phyloP scores from a whole-genome alignment of 2,888 invertebrate species.

The Idaea straminata region DNA sequence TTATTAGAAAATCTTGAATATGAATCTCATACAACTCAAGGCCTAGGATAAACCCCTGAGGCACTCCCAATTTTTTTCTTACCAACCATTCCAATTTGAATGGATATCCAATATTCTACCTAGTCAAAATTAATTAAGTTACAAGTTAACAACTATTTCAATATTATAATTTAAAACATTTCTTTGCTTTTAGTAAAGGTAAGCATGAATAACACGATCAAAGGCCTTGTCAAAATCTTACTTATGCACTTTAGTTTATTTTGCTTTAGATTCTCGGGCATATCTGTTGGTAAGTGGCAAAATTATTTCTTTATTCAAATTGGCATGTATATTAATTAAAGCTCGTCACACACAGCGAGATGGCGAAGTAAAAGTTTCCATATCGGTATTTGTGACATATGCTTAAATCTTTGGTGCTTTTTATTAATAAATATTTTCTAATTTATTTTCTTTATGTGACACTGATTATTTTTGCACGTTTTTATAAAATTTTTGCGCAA shows the following conservation, averaged over 20 bases:
- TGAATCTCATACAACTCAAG: not conserved
- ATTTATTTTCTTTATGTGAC: no score
- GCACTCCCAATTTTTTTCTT: not conserved
- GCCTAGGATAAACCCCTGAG: not conserved
- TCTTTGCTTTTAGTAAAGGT: conserved; percentile 36
- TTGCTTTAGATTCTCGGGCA: conserved; percentile 51
- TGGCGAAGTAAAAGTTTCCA: not conserved
- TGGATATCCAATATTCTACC: not conserved
- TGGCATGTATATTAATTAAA: conserved; percentile 7
- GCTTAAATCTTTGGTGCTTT: not conserved
- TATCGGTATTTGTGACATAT: not conserved
- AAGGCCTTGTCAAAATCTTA: conserved; percentile 41
- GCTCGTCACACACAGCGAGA: not conserved
- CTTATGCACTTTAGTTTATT: conserved; percentile 41
- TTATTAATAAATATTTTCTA: not conserved
- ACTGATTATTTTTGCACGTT: no score
- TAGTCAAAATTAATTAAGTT: not conserved
- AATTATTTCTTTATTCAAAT: conserved; percentile 9
- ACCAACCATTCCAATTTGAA: conserved; percentile 1
- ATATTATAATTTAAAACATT: conserved; percentile 17
- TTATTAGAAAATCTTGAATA: not conserved
- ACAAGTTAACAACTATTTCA: conserved; percentile 9
- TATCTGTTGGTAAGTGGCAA: conserved; percentile 51
- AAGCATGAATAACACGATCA: conserved; percentile 49
- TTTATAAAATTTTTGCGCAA: no score